phyloP scores from a whole-genome alignment of 2,113 vertebrate genomes.

The Petrocephalus zakoni region DNA sequence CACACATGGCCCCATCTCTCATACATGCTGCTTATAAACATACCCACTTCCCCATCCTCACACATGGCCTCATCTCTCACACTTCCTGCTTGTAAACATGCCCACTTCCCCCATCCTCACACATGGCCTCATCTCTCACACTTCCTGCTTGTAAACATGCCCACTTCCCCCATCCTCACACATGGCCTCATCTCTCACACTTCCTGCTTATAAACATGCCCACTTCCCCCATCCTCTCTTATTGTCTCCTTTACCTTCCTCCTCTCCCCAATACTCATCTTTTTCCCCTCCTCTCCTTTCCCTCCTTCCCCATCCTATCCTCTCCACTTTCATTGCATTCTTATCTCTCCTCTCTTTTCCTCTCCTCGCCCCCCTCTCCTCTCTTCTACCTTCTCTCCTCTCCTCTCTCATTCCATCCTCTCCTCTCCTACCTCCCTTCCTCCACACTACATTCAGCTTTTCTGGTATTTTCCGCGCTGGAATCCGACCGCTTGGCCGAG shows the following conservation, averaged over 20 bases:
- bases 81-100: not conserved
- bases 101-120: no score
- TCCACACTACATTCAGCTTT: not conserved
- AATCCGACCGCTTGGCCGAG: not conserved
- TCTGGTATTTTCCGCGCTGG: not conserved
- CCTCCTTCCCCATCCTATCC: no score
- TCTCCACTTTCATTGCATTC: no score
- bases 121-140: not conserved
- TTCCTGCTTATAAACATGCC: not conserved
- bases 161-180: no score
- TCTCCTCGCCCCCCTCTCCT: not conserved
- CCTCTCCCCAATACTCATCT: no score
- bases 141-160: not conserved
- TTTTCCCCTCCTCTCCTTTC: no score
- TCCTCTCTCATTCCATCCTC: not conserved
- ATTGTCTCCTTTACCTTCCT: not conserved
- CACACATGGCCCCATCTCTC: not conserved
- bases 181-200: not conserved
- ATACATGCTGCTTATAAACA: not conserved
- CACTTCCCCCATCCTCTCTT: not conserved
- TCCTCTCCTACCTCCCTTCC: not conserved
- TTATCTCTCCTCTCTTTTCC: no score
- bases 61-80: not conserved
- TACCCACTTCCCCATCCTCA: no score
- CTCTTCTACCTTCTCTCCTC: not conserved